Evolutionary conservation across 2,888 invertebrate genomes (phyloP), one percentile per base, ranked within the genome.

Genomic region (Mesorhabditis belari): DNA sequence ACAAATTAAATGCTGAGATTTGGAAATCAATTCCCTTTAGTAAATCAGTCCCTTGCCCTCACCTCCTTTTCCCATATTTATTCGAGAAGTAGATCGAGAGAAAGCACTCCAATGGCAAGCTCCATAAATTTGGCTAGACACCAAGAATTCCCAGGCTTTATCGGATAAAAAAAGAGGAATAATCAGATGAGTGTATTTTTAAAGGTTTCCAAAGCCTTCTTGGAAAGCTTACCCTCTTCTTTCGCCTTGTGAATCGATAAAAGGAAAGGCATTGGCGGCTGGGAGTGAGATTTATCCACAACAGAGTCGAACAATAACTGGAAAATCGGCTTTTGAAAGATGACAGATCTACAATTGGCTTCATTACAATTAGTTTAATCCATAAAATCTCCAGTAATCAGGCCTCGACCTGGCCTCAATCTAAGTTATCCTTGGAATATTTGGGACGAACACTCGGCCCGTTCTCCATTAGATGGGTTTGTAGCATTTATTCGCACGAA

Each of bases 241-340:
- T 67, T 66, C 5, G 54, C 65, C 21, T 63, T 60, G 57, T 76
- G 75, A 21, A 71, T 60, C 21, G 64, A 59, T 17, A 73, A 49
- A 44, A 77, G 67, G 56, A 67, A 76, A 3, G 73, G 66, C 61
- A 66, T 60, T 17, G 77, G 76, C 3, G 76, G 70, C 5, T 76
- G 75, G 4, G 75, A 59, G 5, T 77, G 60, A 61, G n/a, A n/a
- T n/a, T 77, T 77, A 60, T 77, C 77, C n/a, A 77, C 77, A 17
- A 77, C 77, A 55, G 72, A 70, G 62, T 77, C 77, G 3, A 75
- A 63, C 25, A 69, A 75, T 27, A 76, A 67, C 76, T 74, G 62
- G 58, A 70, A 55, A 5, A n/a, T n/a, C n/a, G n/a, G n/a, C n/a
- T n/a, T n/a, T n/a, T n/a, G n/a, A n/a, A n/a, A n/a, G n/a, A n/a